Percentiles rank a stretch among this genome's conserved stretches.
These are phyloP conservation scores for Hypotaenidia philippensis DNA, from an alignment of 2,797 vertebrate species.

Conservation along the genomic window DNA sequence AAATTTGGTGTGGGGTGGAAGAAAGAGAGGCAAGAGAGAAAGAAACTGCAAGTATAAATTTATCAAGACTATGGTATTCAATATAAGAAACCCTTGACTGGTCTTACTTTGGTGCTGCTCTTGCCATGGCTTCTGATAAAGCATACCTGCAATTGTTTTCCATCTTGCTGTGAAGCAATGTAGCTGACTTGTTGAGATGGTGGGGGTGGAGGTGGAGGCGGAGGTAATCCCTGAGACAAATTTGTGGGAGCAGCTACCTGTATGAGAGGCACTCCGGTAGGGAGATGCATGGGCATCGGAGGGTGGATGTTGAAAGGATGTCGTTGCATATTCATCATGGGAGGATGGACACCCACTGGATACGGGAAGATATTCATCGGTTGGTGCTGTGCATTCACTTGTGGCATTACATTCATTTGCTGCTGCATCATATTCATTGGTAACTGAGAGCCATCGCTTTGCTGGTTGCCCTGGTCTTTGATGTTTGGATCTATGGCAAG, in stretches of 20 bases:
- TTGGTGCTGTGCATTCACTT: constrained; percentile 79
- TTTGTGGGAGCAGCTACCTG: constrained; percentile 88
- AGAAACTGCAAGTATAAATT: constrained; percentile 34
- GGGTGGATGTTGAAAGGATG: constrained; percentile 87
- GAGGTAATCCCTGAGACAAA: constrained; percentile 90
- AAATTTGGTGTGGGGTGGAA: background rate
- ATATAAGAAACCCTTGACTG: background rate
- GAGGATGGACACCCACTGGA: constrained; percentile 84
- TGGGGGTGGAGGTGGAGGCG: constrained; percentile 94
- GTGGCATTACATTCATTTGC: constrained; percentile 85
- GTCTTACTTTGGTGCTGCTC: background rate
- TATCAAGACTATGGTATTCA: background rate
- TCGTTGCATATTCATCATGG: constrained; percentile 87
- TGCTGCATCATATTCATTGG: constrained; percentile 85
- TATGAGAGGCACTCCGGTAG: constrained; percentile 87
- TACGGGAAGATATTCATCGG: constrained; percentile 86
- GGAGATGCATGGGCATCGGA: constrained; percentile 90
- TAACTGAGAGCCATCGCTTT: constrained; percentile 86
- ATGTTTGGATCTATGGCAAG: constrained; percentile 85
- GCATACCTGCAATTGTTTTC: constrained; percentile 89
- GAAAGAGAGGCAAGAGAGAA: constrained; percentile 51
- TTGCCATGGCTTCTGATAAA: constrained; percentile 25
- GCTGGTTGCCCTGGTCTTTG: constrained; percentile 84
- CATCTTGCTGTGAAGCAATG: constrained; percentile 85
- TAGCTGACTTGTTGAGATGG: constrained; percentile 91